phyloP scores from a whole-genome alignment of 92 coral and sea anemone genomes.

The Blastomussa wellsi region DNA sequence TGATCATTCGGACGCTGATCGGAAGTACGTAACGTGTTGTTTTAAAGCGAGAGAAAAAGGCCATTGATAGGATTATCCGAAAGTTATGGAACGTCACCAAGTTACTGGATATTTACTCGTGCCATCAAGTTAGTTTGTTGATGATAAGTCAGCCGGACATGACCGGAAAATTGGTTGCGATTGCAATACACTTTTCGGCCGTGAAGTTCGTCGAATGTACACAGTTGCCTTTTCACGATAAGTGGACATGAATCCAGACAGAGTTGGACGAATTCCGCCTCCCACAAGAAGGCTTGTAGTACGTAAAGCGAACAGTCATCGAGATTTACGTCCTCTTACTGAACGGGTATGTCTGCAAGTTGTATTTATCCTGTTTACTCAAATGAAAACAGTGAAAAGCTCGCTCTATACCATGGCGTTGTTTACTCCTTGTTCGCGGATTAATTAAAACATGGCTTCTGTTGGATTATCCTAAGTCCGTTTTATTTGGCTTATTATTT shows the following conservation, averaged over 20 bases:
- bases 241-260: constrained; percentile 66
- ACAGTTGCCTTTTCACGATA: constrained; percentile 4
- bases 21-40: constrained; percentile 36
- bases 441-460: constrained; percentile 6
- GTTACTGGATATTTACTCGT: not conserved
- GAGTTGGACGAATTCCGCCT: constrained; percentile 78
- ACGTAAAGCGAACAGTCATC: constrained; percentile 91
- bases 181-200: not conserved
- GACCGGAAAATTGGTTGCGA: not conserved
- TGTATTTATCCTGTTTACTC: not conserved
- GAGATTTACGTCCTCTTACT: constrained; percentile 90
- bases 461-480: constrained; percentile 19
- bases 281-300: constrained; percentile 93
- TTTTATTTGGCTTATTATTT: constrained; percentile 23
- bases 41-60: constrained; percentile 1
- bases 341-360: constrained; percentile 76
- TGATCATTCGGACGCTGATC: constrained; percentile 1
- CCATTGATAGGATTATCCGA: constrained; percentile 16
- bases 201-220: constrained; percentile 10
- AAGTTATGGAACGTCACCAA: constrained; percentile 3
- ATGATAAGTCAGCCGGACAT: not conserved
- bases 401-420: not conserved
- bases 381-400: not conserved
- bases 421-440: not conserved
- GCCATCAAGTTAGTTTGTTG: not conserved